These are phyloP conservation scores for Syngnathus rostellatus DNA, from an alignment of 2,797 vertebrate species.

Conservation along the genomic window DNA sequence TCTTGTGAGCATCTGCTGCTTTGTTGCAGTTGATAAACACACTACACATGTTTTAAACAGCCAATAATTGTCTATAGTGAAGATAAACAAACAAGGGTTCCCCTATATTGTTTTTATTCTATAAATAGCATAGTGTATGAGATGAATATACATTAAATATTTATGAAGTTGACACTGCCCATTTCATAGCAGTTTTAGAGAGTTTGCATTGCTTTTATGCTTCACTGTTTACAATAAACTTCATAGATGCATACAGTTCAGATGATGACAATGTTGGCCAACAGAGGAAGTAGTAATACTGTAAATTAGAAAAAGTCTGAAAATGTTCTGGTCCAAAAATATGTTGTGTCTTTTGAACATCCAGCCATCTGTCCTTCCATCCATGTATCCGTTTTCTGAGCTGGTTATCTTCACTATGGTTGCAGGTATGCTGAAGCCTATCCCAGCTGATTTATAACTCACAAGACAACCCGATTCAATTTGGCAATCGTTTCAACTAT, in stretches of 20 bases:
- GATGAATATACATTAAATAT: neutral
- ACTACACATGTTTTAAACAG: neutral
- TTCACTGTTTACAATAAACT: neutral
- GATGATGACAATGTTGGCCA: neutral
- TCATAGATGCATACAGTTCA: neutral
- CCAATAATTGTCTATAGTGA: neutral
- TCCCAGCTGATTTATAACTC: no score
- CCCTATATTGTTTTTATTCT: neutral
- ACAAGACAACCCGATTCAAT: no score
- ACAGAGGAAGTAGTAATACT: neutral
- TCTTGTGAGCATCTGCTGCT: conserved; percentile 37
- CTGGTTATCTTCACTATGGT: no score
- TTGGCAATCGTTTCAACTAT: neutral
- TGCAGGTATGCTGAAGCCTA: no score
- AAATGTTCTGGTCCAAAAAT: no score
- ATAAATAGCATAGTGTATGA: neutral
- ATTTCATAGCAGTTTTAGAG: neutral
- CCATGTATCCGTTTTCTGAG: no score
- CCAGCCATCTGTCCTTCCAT: no score
- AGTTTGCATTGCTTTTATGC: neutral
- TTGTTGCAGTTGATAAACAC: conserved; percentile 38
- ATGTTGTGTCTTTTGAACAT: no score
- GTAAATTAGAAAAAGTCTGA: neutral
- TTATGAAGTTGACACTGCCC: neutral
- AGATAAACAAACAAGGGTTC: neutral